These are phyloP conservation scores for Eupithecia insigniata DNA, from an alignment of 2,888 invertebrate genomes.

Conservation along the genomic window DNA sequence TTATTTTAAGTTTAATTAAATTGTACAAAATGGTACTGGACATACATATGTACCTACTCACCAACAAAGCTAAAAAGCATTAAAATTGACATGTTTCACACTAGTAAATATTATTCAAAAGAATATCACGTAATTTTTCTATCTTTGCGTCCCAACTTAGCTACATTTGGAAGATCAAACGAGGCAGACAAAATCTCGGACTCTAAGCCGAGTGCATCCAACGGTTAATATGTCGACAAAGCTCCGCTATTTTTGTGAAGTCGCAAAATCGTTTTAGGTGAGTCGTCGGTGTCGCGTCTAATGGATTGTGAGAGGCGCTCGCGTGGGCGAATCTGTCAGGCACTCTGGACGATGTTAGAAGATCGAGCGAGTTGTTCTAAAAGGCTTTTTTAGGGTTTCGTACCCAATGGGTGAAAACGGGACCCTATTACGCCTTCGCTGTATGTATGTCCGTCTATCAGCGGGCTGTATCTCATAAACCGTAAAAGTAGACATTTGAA, in stretches of 20 bases:
- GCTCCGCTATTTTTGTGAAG: conserved; percentile 55
- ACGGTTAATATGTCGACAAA: conserved; percentile 42
- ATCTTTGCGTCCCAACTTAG: neutral
- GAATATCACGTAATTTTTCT: neutral
- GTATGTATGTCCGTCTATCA: too few relatives aligned
- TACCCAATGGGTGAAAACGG: too few relatives aligned
- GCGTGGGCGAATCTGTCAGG: conserved; percentile 63
- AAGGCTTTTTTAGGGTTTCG: too few relatives aligned
- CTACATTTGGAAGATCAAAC: conserved; percentile 42
- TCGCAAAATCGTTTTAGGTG: conserved; percentile 60
- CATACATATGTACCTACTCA: too few relatives aligned
- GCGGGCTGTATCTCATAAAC: too few relatives aligned
- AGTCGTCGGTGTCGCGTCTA: conserved; percentile 67
- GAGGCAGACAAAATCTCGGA: conserved; percentile 10
- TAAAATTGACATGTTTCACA: neutral
- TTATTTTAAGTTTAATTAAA: neutral
- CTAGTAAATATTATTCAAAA: neutral
- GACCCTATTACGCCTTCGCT: too few relatives aligned
- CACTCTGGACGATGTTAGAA: conserved; percentile 32
- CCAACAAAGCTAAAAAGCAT: too few relatives aligned
- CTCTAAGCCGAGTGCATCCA: conserved; percentile 16
- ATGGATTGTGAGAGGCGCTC: conserved; percentile 70
- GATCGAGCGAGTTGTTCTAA: conserved; percentile 10
- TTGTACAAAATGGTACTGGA: neutral
- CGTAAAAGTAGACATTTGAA: too few relatives aligned